Percentiles rank a stretch among this genome's conserved stretches.
phyloP scores from a whole-genome alignment of 23 tunicate genomes.

The Trididemnum clinides region DNA sequence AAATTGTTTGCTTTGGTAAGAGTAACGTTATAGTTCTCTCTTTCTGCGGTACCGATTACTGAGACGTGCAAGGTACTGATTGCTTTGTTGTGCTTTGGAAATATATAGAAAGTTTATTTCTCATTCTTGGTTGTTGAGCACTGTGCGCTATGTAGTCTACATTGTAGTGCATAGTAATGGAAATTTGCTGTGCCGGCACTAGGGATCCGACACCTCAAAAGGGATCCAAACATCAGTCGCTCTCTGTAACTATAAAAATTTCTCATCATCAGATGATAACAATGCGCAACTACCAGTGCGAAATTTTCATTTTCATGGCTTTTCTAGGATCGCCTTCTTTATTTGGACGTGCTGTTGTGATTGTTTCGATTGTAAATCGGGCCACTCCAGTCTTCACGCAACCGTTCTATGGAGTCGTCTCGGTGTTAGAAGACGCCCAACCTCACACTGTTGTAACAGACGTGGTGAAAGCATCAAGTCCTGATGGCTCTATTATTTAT shows the following conservation, averaged over 20 bases:
- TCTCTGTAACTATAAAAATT: too few relatives aligned
- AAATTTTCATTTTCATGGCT: too few relatives aligned
- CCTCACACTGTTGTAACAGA: conserved; percentile 51
- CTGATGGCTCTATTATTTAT: conserved; percentile 47
- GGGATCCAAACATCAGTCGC: too few relatives aligned
- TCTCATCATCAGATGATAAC: too few relatives aligned
- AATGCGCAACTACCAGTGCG: too few relatives aligned
- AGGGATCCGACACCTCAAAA: too few relatives aligned
- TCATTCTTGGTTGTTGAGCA: not conserved
- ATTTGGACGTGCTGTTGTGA: not conserved
- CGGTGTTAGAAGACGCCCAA: conserved; percentile 51
- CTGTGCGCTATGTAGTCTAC: not conserved
- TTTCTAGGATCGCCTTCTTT: conserved; percentile 26
- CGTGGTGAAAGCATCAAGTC: conserved; percentile 42
- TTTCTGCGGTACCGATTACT: too few relatives aligned
- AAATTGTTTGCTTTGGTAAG: too few relatives aligned
- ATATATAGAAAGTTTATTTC: not conserved
- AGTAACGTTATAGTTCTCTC: too few relatives aligned
- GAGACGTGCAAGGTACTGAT: too few relatives aligned
- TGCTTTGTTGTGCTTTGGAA: not conserved
- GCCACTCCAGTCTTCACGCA: conserved; percentile 64
- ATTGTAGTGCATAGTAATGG: too few relatives aligned
- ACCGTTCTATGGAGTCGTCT: conserved; percentile 34
- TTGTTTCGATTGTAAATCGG: conserved; percentile 44
- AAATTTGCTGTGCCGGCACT: too few relatives aligned